Conservation (phyloP, 2,113 vertebrate genomes). For the Setophaga kirtlandii region DNA sequence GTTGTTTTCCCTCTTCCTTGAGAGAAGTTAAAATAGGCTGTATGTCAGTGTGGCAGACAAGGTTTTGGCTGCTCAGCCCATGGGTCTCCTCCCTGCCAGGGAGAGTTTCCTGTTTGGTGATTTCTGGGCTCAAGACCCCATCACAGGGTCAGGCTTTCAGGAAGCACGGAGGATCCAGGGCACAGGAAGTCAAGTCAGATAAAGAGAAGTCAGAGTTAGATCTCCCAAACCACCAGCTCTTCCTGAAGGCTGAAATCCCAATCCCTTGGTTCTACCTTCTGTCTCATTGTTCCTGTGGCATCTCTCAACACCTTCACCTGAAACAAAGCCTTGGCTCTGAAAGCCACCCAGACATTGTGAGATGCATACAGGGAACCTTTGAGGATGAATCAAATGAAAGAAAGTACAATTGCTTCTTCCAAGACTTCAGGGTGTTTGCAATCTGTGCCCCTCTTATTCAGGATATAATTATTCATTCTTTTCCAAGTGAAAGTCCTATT, state of each 20-base stretch:
- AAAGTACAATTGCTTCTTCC: slow-evolving; percentile 24
- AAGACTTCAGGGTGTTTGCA: background rate
- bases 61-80: background rate
- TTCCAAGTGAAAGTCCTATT: background rate
- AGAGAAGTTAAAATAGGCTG: slow-evolving; percentile 8
- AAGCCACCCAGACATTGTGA: background rate
- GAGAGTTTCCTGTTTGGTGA: background rate
- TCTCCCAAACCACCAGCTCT: background rate
- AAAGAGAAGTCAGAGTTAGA: background rate
- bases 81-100: background rate
- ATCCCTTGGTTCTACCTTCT: background rate
- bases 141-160: background rate
- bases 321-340: slow-evolving; percentile 14
- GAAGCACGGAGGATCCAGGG: background rate
- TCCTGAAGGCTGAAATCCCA: background rate
- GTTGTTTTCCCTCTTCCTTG: background rate
- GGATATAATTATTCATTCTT: slow-evolving; percentile 35
- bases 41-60: background rate
- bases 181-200: background rate
- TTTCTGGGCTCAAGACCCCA: background rate
- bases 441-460: background rate
- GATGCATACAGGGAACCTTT: background rate
- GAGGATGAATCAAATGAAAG: slow-evolving; percentile 33
- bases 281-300: background rate
- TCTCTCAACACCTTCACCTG: background rate